Base-by-base conservation (phyloP, 2,888 invertebrate genomes). In the Parthenolecanium corni region DNA sequence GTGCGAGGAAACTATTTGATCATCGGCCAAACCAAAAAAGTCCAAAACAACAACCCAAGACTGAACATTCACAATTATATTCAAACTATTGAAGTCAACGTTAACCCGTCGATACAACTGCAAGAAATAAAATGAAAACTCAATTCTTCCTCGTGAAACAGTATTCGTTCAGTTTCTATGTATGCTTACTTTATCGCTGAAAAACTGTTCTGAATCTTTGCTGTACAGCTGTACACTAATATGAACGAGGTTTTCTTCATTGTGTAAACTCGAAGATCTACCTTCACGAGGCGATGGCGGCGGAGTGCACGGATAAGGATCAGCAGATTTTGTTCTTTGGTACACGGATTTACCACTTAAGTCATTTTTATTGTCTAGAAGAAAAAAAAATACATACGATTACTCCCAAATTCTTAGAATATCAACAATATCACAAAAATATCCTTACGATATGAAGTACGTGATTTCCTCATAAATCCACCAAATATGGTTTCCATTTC, bases 1-100 rank as follows among this genome's bases (percentile, higher is more conserved):
- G 52, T 49, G 64, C 40, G 47, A 47, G 57, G 57, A 58, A 46
- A 62, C 64, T 65, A 0, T 40, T 54, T 57, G 64, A 44, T 6
- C 70, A 3, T 73, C 72, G 64, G 73, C 76, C 52, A 75, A 72
- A 18, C 91, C 91, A 71, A 96, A 89, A 74, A 97, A 95, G 75
- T 97, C 95, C 57, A 97, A 78, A 47, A 97, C 83, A 36, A 94
- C 85, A 69, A 92, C 89, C 96, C 95, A 96, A 56, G 94, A 90
- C 72, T 94, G 89, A 23, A 92, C 85, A 72, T 90, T 94, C 67
- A 96, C 82, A 31, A 90, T 86, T 66, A 95, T 77, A 73, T 95
- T 91, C 68, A 96, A 76, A 70, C 90, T 86, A 73, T 92, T 94
- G 74, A 95, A 94, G 72, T 94, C 90, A 21, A 95, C 83, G 58